These are phyloP conservation scores for Coracias cyanogaster DNA, from an alignment of 2,797 vertebrate species.

Conservation along the genomic window DNA sequence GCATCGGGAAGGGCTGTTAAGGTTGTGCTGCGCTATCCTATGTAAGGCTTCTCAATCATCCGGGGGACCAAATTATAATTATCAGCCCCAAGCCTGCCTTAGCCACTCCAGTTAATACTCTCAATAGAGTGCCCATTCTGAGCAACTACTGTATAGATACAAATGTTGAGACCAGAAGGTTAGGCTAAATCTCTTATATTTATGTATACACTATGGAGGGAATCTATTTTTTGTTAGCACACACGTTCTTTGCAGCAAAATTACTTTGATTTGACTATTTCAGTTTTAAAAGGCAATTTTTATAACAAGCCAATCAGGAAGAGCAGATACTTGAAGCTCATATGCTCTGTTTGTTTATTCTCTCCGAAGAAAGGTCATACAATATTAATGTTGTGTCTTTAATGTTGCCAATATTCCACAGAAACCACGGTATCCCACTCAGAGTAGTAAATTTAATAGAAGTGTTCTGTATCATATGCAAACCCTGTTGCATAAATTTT, in stretches of 20 bases:
- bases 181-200: slow-evolving; percentile 31
- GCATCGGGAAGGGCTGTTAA: slow-evolving; percentile 28
- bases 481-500: background rate
- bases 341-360: slow-evolving; percentile 20
- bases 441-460: background rate
- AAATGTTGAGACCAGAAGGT: slow-evolving; percentile 36
- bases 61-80: background rate
- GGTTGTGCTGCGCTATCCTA: slow-evolving; percentile 12
- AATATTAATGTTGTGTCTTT: slow-evolving; percentile 36
- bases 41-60: background rate
- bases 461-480: background rate
- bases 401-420: slow-evolving; percentile 6
- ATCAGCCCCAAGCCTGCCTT: slow-evolving; percentile 28
- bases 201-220: slow-evolving; percentile 4
- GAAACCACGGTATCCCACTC: background rate
- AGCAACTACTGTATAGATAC: background rate
- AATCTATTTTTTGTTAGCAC: background rate
- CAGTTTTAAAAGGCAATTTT: slow-evolving; percentile 49
- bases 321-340: background rate
- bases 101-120: slow-evolving; percentile 20
- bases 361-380: background rate
- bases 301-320: slow-evolving; percentile 21
- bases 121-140: slow-evolving; percentile 14
- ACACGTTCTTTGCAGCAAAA: background rate
- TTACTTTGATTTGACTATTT: slow-evolving; percentile 47